Base-by-base conservation (phyloP, 2,797 vertebrate genomes). In the Pseudomugil tenellus region DNA sequence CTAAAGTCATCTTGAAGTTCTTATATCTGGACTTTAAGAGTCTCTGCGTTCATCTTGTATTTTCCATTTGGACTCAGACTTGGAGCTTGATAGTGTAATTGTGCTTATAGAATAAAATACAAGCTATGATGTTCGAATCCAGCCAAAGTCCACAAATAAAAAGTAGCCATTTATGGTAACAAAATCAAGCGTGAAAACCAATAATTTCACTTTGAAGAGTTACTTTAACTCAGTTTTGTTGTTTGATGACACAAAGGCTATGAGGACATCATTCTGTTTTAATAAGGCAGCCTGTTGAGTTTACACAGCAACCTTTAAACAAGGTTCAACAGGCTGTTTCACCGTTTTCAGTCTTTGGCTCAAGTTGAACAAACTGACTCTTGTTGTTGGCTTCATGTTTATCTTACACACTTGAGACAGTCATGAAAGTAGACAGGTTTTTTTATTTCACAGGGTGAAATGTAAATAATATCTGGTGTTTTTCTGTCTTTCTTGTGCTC, bases 401-500 rank as follows among this genome's bases (percentile, higher is more conserved):
- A 29, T 21, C 37, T 28, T 8, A 41, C 28, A n/a, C 25, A 54
- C 0, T 17, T 34, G 51, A 29, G 14, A 53, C 23, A 23, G 29
- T 23, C 28, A 17, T 6, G 29, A 23, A 49, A 31, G 14, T 21
- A 37, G 46, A 21, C 29, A 35, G 17, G 17, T 32, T 11, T 34
- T 63, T 14, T 43, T 5, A 2, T n/a, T 53, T 53, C 26, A 10
- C 2, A 14, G 29, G 26, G 28, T 64, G 13, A 21, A 67, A 19
- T 16, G 56, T 9, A 54, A 23, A 28, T 1, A 1, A 0, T 21
- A 21, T 59, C 31, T 70, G 32, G 21, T 49, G 6, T 66, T 29
- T 49, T 57, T n/a, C 56, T 41, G 58, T 57, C 1, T 55, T 61
- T 57, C 48, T 58, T 43, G 26, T 41, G 2, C 55, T 17, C 79